Evolutionary conservation across 2,888 invertebrate species (phyloP), one percentile per base, ranked within the genome.

Genomic region (Acanthosepion lycidas): DNA sequence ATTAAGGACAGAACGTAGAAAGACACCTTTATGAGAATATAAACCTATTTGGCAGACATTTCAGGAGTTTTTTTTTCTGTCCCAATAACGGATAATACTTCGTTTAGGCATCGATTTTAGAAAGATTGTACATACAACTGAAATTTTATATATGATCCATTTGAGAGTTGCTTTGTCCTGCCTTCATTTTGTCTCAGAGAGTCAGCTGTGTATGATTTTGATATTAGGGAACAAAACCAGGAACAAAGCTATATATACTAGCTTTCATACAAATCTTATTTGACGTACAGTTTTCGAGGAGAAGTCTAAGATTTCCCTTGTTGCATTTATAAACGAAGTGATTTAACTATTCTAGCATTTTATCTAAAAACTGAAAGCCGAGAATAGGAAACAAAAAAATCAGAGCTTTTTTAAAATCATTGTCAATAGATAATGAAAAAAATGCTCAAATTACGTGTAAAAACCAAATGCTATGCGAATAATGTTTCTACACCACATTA

Each of bases 191-290:
- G 78, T 78, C 78, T 78, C n/a, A 5, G 4, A 18, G 15, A n/a
- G 1, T 78, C 78, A 78, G 18, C n/a, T 78, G 78, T 33, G 9
- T 6, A 15, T n/a, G n/a, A 33, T n/a, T n/a, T 78, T 3, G 78
- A 33, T 78, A 33, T n/a, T 15, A 78, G 18, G 78, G 78, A 78
- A 78, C 12, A n/a, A 78, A 78, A 15, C 3, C n/a, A 78, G 12
- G 8, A 15, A 33, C 0, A 0, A n/a, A 78, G 18, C 0, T 15
- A 78, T 12, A 78, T 8, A 0, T 9, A n/a, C n/a, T 0, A 5
- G n/a, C 5, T 9, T 8, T 33, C n/a, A n/a, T 78, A 33, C 33
- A 78, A 8, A 23, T 42, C 42, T 42, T 42, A 42, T 42, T 42
- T 42, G 42, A 2, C 1, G 42, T 42, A 42, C 42, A 42, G 3